Conservation (phyloP, 2,113 vertebrate genomes). For the Campylomormyrus tamandua region DNA sequence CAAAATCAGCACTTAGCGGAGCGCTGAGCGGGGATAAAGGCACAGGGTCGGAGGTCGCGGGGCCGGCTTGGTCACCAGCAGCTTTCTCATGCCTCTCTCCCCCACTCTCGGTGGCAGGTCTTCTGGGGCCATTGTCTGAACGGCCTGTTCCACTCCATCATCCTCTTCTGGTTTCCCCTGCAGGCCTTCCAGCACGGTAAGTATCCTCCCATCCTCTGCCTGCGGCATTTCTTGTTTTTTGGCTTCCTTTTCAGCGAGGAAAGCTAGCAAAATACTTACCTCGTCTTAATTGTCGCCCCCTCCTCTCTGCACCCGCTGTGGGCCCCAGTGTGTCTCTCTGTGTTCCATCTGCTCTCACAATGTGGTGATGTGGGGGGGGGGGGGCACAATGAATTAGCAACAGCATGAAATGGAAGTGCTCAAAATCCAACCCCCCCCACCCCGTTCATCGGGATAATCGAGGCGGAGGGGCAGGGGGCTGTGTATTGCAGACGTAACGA, state of each 20-base stretch:
- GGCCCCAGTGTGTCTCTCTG: background rate
- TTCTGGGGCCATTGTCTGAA: constrained; percentile 99
- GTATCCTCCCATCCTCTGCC: constrained; percentile 35
- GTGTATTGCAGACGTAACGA: constrained; percentile 41
- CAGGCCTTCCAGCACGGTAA: constrained; percentile 96
- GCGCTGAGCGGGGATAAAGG: constrained; percentile 77
- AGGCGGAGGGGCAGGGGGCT: constrained; percentile 35
- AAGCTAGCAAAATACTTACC: constrained; percentile 17
- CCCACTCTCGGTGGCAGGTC: constrained; percentile 71
- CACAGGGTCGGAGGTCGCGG: constrained; percentile 77
- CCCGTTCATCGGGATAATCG: constrained; percentile 4
- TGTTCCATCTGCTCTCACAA: background rate
- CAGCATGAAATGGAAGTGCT: constrained; percentile 1
- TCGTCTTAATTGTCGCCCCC: constrained; percentile 9
- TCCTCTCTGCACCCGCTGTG: background rate
- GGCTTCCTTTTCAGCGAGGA: background rate
- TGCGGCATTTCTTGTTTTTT: background rate
- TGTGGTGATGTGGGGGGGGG: background rate
- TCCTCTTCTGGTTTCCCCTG: constrained; percentile 99
- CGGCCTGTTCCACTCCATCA: constrained; percentile 98
- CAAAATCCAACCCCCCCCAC: background rate
- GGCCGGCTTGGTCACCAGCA: constrained; percentile 71
- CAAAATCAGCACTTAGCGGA: constrained; percentile 89
- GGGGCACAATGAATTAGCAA: constrained; percentile 12
- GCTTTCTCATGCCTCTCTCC: constrained; percentile 64